phyloP scores from a whole-genome alignment of 2,888 invertebrate genomes.

The Acholoe squamosa region DNA sequence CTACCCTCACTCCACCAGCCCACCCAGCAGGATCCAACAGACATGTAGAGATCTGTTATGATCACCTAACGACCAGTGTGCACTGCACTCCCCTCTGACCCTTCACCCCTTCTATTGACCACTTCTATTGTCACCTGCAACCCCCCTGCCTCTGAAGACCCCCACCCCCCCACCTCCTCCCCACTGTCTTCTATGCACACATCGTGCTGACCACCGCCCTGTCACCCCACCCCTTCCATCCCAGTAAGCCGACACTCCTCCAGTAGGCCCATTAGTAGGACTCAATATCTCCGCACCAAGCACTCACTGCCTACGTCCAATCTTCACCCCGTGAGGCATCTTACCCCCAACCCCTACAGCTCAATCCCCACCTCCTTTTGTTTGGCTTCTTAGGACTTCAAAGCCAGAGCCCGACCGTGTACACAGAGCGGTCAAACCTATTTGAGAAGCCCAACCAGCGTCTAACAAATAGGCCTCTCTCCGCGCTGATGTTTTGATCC shows the following conservation, averaged over 20 bases:
- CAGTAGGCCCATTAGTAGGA: conserved; percentile 2
- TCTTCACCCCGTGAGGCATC: background rate
- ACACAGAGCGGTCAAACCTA: conserved; percentile 32
- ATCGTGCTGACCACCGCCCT: background rate
- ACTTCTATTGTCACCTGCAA: conserved; percentile 15
- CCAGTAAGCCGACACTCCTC: conserved; percentile 27
- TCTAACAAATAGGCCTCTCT: conserved; percentile 45
- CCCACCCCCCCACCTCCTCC: too few relatives aligned
- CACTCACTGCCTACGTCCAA: background rate
- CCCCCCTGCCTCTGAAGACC: background rate
- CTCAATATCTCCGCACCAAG: conserved; percentile 42
- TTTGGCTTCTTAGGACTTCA: background rate
- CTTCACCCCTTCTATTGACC: conserved; percentile 16
- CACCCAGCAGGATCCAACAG: conserved; percentile 46
- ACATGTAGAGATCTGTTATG: conserved; percentile 18
- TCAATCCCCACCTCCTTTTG: background rate
- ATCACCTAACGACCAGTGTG: background rate
- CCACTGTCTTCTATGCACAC: background rate
- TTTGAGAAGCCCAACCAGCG: background rate
- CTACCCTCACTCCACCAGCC: background rate
- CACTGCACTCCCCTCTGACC: conserved; percentile 44
- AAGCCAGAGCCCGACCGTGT: background rate
- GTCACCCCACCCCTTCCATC: background rate
- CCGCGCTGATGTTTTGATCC: conserved; percentile 42
- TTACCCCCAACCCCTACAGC: background rate